Conservation (phyloP, 2,888 invertebrate species). For the Thysanoteuthis rhombus region DNA sequence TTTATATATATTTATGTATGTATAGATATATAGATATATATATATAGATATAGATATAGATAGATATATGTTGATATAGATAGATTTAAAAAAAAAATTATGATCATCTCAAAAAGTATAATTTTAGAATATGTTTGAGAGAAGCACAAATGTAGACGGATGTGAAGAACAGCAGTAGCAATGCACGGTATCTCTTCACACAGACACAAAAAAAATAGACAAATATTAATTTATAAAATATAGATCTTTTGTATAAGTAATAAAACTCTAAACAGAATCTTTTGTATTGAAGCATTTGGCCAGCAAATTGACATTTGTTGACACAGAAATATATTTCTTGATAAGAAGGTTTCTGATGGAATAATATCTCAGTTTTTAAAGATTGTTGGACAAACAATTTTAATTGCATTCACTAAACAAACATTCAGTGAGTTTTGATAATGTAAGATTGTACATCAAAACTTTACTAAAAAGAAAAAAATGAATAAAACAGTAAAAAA, state of each 20-base stretch:
- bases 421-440: background rate
- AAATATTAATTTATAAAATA: constrained; percentile 12
- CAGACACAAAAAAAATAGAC: background rate
- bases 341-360: background rate
- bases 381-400: background rate
- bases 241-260: constrained; percentile 12
- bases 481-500: background rate
- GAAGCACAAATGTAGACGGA: background rate
- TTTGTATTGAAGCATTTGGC: background rate
- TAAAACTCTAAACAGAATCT: constrained; percentile 12
- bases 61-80: background rate
- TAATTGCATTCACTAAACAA: background rate
- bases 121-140: background rate
- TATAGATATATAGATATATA: background rate
- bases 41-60: background rate
- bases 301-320: background rate
- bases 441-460: background rate
- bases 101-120: background rate
- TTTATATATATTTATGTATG: constrained; percentile 1
- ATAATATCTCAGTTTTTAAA: background rate
- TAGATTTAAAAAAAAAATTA: background rate
- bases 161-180: constrained; percentile 12
- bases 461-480: background rate
- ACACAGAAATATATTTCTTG: background rate
- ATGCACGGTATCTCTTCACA: background rate